These are phyloP conservation scores for Drosophila borealis DNA, from an alignment of 2,888 invertebrate species.

Conservation along the genomic window DNA sequence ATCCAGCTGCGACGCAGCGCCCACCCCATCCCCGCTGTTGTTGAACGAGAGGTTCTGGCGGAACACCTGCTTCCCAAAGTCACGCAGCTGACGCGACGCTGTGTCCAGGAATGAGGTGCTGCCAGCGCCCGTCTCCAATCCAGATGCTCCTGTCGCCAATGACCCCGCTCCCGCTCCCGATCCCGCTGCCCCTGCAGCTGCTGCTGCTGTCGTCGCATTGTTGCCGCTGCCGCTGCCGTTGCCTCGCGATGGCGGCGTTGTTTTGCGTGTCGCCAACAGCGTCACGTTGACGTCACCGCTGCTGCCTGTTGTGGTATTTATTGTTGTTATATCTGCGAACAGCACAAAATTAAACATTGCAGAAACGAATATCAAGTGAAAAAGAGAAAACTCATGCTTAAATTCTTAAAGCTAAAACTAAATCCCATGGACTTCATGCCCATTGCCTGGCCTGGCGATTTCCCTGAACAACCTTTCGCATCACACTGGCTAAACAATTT, in stretches of 20 bases:
- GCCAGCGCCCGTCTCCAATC: slow-evolving; percentile 16
- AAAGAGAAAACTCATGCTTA: too few relatives aligned
- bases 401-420: background rate
- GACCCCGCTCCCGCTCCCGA: slow-evolving; percentile 22
- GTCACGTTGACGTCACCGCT: slow-evolving; percentile 35
- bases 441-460: too few relatives aligned
- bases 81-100: slow-evolving; percentile 82
- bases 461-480: too few relatives aligned
- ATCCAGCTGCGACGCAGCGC: slow-evolving; percentile 33
- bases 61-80: slow-evolving; percentile 84
- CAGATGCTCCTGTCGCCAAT: slow-evolving; percentile 1
- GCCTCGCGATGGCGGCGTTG: slow-evolving; percentile 48
- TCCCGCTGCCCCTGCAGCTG: slow-evolving; percentile 3
- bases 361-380: background rate
- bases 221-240: slow-evolving; percentile 40
- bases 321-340: slow-evolving; percentile 18
- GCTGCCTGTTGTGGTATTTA: slow-evolving; percentile 12
- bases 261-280: slow-evolving; percentile 39
- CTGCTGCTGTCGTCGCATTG: slow-evolving; percentile 15
- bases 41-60: slow-evolving; percentile 83
- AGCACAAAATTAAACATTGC: background rate
- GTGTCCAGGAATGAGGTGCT: slow-evolving; percentile 80
- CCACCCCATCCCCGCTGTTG: slow-evolving; percentile 64
- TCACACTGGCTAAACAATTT: too few relatives aligned
- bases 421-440: too few relatives aligned